Percentiles rank a stretch among this genome's conserved stretches.
Evolutionary conservation across 2,113 vertebrate species (phyloP).

Genomic region (Heterotilapia buettikoferi): DNA sequence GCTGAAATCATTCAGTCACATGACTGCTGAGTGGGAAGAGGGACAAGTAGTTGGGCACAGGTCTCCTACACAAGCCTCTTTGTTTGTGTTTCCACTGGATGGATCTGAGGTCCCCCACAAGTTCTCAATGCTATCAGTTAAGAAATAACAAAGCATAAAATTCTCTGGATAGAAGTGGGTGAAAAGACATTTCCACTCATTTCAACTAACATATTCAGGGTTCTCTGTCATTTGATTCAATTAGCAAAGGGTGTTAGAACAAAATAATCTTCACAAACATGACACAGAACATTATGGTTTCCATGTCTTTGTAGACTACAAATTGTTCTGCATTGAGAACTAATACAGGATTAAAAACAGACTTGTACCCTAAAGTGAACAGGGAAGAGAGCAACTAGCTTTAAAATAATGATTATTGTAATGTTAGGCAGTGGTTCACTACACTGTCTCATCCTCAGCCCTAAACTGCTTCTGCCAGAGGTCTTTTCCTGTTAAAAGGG

Average conservation of each 20-base stretch:
- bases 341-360: neutral
- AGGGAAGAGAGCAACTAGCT: neutral
- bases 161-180: neutral
- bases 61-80: constrained; percentile 48
- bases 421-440: neutral
- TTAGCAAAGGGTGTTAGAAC: neutral
- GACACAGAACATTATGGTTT: neutral
- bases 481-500: neutral
- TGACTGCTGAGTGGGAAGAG: constrained; percentile 15
- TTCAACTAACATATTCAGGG: neutral
- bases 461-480: neutral
- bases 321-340: neutral
- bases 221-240: neutral
- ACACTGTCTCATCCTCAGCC: neutral
- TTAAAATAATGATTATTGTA: neutral
- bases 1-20: constrained; percentile 29
- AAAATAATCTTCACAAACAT: neutral
- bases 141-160: neutral
- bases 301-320: neutral
- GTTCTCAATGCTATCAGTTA: neutral
- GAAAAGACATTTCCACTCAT: neutral
- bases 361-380: neutral
- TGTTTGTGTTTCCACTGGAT: constrained; percentile 37
- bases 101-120: neutral
- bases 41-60: constrained; percentile 17